Conservation (phyloP, 2,113 vertebrate genomes). For the Zosterops lateralis region DNA sequence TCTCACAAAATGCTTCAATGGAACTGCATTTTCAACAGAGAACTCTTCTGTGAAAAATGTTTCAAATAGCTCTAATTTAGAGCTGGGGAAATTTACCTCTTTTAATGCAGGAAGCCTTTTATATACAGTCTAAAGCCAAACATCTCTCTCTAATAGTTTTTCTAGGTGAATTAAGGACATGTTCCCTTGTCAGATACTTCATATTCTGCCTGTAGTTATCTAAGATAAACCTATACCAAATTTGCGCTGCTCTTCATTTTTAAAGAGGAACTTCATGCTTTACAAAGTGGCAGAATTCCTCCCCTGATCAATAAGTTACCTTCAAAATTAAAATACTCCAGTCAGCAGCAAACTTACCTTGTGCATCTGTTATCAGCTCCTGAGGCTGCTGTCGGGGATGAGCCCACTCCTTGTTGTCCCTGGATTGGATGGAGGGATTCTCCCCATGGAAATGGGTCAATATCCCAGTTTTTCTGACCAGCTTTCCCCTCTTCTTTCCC, state of each 20-base stretch:
- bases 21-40: slow-evolving; percentile 59
- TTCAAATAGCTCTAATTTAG: slow-evolving; percentile 63
- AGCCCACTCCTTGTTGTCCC: not conserved
- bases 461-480: not conserved
- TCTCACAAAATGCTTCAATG: slow-evolving; percentile 57
- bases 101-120: slow-evolving; percentile 56
- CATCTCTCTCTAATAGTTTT: slow-evolving; percentile 52
- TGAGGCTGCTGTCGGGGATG: not conserved
- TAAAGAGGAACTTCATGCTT: not conserved
- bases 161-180: slow-evolving; percentile 43
- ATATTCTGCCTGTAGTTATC: not conserved
- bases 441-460: not conserved
- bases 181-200: not conserved
- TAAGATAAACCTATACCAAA: not conserved
- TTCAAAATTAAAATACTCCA: not conserved
- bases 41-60: slow-evolving; percentile 58
- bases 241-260: not conserved
- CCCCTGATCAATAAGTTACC: not conserved
- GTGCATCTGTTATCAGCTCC: not conserved
- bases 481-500: not conserved
- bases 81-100: slow-evolving; percentile 43
- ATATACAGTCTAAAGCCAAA: slow-evolving; percentile 47
- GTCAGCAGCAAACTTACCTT: not conserved
- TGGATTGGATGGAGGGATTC: not conserved
- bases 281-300: not conserved